Conservation (phyloP, 2,888 invertebrate genomes). For the Matsumyia berberina region DNA sequence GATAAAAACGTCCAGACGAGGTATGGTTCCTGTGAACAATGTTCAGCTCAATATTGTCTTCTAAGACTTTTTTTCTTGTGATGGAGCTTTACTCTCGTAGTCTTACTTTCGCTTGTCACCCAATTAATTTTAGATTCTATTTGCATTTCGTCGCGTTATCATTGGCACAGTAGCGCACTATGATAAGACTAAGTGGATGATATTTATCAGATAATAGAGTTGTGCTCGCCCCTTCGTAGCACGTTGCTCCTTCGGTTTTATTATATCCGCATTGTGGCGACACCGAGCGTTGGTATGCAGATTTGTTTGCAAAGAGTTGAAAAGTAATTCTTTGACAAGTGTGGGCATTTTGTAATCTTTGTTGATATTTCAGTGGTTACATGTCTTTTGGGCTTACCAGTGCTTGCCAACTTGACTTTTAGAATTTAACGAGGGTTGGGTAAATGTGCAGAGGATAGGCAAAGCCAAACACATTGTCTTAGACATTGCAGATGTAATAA, state of each 20-base stretch:
- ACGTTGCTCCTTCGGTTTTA: conserved; percentile 11
- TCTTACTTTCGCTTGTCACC: no score
- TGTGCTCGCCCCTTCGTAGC: neutral
- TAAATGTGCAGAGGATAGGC: no score
- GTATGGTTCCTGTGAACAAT: neutral
- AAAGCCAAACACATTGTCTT: no score
- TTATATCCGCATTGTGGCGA: conserved; percentile 40
- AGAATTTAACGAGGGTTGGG: no score
- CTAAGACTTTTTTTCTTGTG: no score
- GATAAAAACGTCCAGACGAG: conserved; percentile 1
- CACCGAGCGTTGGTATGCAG: conserved; percentile 12
- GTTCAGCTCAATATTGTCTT: neutral
- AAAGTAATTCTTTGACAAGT: neutral
- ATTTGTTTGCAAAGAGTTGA: conserved; percentile 4
- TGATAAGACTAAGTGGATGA: conserved; percentile 24
- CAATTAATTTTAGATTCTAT: conserved; percentile 1
- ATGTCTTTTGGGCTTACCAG: no score
- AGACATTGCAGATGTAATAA: no score
- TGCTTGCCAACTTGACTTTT: no score
- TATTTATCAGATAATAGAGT: conserved; percentile 22
- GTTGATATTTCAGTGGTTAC: no score
- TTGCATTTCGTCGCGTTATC: conserved; percentile 25
- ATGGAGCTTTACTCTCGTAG: neutral
- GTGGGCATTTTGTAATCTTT: no score
- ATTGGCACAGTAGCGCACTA: conserved; percentile 11